These are phyloP conservation scores for Nymphalis io DNA, from an alignment of 1,140 invertebrate genomes.

Conservation along the genomic window DNA sequence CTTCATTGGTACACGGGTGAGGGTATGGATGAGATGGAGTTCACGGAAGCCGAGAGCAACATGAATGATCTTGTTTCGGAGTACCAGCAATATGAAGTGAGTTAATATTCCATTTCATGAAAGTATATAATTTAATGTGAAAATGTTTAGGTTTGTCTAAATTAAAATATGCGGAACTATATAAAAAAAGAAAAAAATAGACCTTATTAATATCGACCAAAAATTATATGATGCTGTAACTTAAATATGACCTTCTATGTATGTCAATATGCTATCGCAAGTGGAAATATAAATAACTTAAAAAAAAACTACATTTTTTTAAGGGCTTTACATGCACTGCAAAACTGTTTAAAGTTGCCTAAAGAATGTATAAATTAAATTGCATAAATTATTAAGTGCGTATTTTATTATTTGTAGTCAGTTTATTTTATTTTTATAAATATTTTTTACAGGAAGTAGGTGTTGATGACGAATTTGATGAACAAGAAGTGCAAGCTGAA, in stretches of 20 bases:
- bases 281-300: too few relatives aligned
- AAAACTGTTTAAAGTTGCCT: too few relatives aligned
- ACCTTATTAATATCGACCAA: not conserved
- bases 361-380: too few relatives aligned
- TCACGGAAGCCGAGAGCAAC: conserved; percentile 88
- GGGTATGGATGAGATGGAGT: conserved; percentile 91
- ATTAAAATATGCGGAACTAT: not conserved
- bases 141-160: too few relatives aligned
- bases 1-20: conserved; percentile 92
- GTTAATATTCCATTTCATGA: not conserved
- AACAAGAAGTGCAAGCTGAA: conserved; percentile 57
- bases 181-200: not conserved
- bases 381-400: too few relatives aligned
- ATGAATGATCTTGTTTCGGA: conserved; percentile 94
- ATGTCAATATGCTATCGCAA: too few relatives aligned
- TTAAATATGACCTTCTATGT: not conserved
- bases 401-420: too few relatives aligned
- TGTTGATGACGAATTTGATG: conserved; percentile 68
- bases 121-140: too few relatives aligned
- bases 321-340: too few relatives aligned
- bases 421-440: too few relatives aligned
- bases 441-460: conserved; percentile 54
- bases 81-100: conserved; percentile 93
- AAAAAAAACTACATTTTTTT: too few relatives aligned
- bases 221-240: not conserved